phyloP scores from a whole-genome alignment of 1,140 invertebrate genomes.

The Drosophila nikananu region DNA sequence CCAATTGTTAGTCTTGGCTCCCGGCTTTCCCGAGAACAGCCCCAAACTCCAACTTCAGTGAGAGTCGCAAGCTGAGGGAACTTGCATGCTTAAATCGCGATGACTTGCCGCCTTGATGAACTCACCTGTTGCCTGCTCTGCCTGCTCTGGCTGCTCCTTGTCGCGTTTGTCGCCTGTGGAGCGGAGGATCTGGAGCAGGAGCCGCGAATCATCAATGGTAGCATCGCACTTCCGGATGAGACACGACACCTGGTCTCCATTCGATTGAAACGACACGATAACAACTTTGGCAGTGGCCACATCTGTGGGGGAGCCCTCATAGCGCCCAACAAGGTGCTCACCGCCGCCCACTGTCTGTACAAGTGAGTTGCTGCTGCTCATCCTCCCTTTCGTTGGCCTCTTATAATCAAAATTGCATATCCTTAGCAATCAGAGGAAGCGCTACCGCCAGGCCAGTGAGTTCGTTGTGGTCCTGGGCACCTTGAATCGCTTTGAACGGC shows the following conservation, averaged over 20 bases:
- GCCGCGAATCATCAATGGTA: slow-evolving; percentile 78
- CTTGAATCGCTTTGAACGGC: slow-evolving; percentile 69
- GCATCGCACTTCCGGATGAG: slow-evolving; percentile 42
- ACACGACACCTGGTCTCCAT: slow-evolving; percentile 82
- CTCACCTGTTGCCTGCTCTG: background rate
- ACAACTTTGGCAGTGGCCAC: slow-evolving; percentile 76
- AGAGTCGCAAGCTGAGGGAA: slow-evolving; percentile 21
- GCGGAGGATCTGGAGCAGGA: slow-evolving; percentile 10
- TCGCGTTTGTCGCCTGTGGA: background rate
- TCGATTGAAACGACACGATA: slow-evolving; percentile 62
- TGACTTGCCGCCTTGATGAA: background rate
- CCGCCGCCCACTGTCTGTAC: slow-evolving; percentile 86
- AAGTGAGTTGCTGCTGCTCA: slow-evolving; percentile 60
- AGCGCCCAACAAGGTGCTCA: slow-evolving; percentile 81
- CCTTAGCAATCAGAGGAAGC: slow-evolving; percentile 60
- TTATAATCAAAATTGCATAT: background rate
- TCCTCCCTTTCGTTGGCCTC: too few species aligned
- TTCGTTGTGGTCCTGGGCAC: slow-evolving; percentile 80
- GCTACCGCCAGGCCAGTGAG: slow-evolving; percentile 70
- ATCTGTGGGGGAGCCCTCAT: slow-evolving; percentile 85
- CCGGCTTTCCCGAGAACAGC: slow-evolving; percentile 14
- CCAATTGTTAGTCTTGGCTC: slow-evolving; percentile 45
- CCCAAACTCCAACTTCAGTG: slow-evolving; percentile 31
- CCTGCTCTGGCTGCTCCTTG: background rate
- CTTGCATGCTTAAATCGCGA: slow-evolving; percentile 25